Evolutionary conservation across 2,888 invertebrate species (phyloP).

Genomic region (Drosophila yooni): DNA sequence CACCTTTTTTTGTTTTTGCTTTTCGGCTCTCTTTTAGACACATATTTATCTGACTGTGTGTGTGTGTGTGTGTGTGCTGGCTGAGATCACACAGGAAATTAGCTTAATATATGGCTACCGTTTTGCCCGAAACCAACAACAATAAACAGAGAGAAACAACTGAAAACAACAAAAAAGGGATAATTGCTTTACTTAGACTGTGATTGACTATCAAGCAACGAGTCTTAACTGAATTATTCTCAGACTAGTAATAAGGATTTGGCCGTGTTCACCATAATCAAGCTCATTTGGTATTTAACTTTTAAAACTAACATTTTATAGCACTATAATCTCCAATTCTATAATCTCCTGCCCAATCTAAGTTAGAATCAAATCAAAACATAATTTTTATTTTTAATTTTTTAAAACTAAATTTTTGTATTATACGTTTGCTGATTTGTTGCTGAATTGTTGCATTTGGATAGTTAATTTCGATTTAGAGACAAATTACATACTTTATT

Average conservation of each 20-base stretch:
- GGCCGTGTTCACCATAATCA: not conserved
- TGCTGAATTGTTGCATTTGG: not conserved
- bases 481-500: not conserved
- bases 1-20: constrained; percentile 44
- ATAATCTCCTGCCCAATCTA: not conserved
- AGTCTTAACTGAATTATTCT: not conserved
- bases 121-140: constrained; percentile 31
- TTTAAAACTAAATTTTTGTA: not conserved
- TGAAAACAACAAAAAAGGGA: not conserved
- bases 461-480: not conserved
- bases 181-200: not conserved
- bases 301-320: not conserved
- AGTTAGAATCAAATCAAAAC: not conserved
- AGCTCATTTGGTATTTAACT: not conserved
- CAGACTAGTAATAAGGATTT: not conserved
- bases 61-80: constrained; percentile 17
- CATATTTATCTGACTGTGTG: constrained; percentile 18
- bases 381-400: not conserved
- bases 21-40: constrained; percentile 40
- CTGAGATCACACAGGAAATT: constrained; percentile 77
- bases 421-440: not conserved
- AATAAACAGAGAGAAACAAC: constrained; percentile 21
- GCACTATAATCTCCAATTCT: not conserved
- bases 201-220: not conserved
- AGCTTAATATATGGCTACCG: constrained; percentile 54